Base-by-base conservation (phyloP, 2,888 invertebrate genomes). In the Seira sanloemensis region DNA sequence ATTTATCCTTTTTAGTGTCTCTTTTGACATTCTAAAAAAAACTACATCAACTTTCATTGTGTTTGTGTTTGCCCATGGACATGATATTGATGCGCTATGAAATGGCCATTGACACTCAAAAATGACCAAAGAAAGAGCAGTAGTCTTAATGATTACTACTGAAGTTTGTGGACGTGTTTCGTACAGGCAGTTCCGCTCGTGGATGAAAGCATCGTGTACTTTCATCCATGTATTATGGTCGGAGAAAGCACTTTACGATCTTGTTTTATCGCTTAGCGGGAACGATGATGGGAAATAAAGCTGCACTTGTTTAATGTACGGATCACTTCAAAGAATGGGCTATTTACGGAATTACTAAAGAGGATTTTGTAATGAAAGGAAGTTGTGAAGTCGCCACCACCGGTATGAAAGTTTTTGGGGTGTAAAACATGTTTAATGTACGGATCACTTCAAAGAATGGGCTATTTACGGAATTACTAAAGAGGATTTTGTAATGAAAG, bases 201-300 rank as follows among this genome's bases (percentile, higher is more conserved):
- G 37, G 12, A 37, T 37, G 37, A 7, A 37, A 37, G n/a, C n/a
- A n/a, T n/a, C n/a, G n/a, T n/a, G n/a, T n/a, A n/a, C n/a, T n/a
- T n/a, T n/a, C n/a, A n/a, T n/a, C n/a, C n/a, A n/a, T n/a, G n/a
- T n/a, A n/a, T n/a, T n/a, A n/a, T n/a, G 37, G 12, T 37, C 12
- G 50, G 16, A 24, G 37, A 66, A 67, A 77, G 23, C 25, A 18
- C 46, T 50, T 67, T 68, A 25, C 67, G 50, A 77, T 66, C 25
- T 16, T 18, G 37, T 46, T 58, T 25, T 54, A 46, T 18, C n/a
- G 65, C 27, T 24, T 77, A n/a, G n/a, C n/a, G n/a, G n/a, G n/a
- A n/a, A n/a, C 78, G 26, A 46, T 54, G 67, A 21, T 58, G 86
- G 87, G 71, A 82, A 27, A 26, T 86, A 54, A n/a, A n/a, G n/a